A percentile compares a stretch with the other conserved stretches of the same genome.
These are phyloP conservation scores for Chymomyza costata DNA, from an alignment of 1,140 invertebrate species.

Conservation along the genomic window DNA sequence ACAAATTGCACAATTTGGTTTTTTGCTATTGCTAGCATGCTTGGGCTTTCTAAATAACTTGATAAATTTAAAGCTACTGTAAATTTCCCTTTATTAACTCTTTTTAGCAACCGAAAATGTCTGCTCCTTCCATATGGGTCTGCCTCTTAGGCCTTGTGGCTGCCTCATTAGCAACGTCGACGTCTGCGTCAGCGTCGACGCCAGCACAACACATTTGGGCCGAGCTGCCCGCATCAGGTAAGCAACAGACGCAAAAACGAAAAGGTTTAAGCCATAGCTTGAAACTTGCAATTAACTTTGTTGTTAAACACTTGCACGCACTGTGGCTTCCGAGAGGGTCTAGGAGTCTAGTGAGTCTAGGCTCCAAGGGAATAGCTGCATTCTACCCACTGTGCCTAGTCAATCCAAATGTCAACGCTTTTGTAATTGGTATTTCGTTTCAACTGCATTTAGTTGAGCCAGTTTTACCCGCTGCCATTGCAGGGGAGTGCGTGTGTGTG, in stretches of 20 bases:
- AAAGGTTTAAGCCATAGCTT: no score
- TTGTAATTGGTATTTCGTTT: constrained; percentile 62
- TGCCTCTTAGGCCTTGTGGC: constrained; percentile 13
- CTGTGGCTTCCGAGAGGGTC: no score
- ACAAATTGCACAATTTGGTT: constrained; percentile 1
- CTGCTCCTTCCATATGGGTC: constrained; percentile 10
- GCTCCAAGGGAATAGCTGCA: no score
- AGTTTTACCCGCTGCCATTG: no score
- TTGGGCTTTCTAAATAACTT: no score
- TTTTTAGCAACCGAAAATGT: no score
- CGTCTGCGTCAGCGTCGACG: neutral
- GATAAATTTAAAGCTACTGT: no score
- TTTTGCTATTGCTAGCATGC: no score
- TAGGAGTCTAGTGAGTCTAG: no score
- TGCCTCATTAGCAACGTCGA: constrained; percentile 49
- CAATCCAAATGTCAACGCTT: constrained; percentile 42
- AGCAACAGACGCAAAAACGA: constrained; percentile 9
- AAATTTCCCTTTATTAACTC: no score
- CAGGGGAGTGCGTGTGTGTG: no score
- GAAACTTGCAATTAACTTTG: constrained; percentile 60
- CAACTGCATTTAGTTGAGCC: constrained; percentile 45
- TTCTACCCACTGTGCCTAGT: no score
- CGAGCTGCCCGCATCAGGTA: constrained; percentile 39
- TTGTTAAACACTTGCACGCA: constrained; percentile 69
- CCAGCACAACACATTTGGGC: constrained; percentile 33